Percentiles rank a stretch among this genome's conserved stretches.
phyloP scores from a whole-genome alignment of 1,140 invertebrate genomes.

The Aplysia californica region DNA sequence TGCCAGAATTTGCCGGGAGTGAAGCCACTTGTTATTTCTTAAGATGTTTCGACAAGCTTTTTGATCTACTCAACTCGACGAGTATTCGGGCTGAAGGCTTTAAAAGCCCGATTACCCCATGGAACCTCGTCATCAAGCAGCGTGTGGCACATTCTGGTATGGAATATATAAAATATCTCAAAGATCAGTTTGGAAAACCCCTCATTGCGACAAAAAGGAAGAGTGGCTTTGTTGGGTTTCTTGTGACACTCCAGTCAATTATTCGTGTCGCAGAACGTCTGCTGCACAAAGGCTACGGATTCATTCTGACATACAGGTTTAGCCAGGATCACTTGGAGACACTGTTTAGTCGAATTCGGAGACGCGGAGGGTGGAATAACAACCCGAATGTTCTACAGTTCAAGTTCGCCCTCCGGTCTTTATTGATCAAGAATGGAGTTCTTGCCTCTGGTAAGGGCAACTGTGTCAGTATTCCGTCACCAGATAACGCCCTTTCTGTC shows the following conservation, averaged over 20 bases:
- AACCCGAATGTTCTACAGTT: background rate
- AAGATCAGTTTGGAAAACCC: background rate
- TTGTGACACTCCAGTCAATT: background rate
- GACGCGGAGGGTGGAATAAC: conserved; percentile 1
- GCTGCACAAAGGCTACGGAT: background rate
- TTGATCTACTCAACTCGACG: background rate
- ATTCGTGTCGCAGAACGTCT: background rate
- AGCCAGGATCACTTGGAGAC: conserved; percentile 5
- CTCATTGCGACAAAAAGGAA: background rate
- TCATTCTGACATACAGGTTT: conserved; percentile 1
- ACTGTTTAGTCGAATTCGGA: background rate
- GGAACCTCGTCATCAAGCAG: background rate
- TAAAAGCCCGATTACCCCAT: background rate
- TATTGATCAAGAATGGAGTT: background rate
- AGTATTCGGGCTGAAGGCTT: background rate
- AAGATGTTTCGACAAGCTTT: background rate
- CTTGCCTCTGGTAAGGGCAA: background rate
- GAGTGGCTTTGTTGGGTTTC: background rate
- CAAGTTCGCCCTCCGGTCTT: background rate
- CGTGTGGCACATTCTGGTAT: background rate
- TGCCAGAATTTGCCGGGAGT: background rate
- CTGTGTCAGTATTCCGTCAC: background rate
- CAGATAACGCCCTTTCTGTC: too few species aligned
- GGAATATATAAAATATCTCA: background rate
- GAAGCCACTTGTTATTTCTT: conserved; percentile 1